These are phyloP conservation scores for Tolypeutes matacus DNA, from an alignment of 2,797 vertebrate species.

Conservation along the genomic window DNA sequence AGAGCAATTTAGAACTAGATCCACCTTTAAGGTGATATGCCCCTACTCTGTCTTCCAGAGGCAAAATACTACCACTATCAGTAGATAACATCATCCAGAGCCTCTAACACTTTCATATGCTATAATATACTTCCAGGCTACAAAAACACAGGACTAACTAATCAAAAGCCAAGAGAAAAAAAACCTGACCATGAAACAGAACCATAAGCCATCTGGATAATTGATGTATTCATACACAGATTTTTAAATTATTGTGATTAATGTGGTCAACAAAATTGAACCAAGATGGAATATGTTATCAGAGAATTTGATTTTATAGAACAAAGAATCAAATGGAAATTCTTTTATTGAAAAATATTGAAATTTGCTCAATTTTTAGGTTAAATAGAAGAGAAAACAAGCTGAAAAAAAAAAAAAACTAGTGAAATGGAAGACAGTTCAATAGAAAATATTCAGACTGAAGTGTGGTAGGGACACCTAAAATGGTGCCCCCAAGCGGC, in stretches of 20 bases:
- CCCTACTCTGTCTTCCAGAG: not conserved
- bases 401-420: constrained; percentile 47
- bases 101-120: not conserved
- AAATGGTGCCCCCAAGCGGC: too few species aligned
- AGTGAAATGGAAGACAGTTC: not conserved
- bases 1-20: not conserved
- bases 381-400: not conserved
- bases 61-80: not conserved
- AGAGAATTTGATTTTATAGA: not conserved
- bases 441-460: constrained; percentile 29
- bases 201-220: not conserved
- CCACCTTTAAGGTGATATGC: not conserved
- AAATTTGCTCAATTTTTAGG: not conserved
- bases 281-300: not conserved
- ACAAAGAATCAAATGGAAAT: not conserved
- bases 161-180: not conserved
- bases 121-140: not conserved
- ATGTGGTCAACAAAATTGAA: not conserved
- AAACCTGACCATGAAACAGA: not conserved
- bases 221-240: not conserved
- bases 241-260: not conserved
- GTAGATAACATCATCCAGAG: not conserved
- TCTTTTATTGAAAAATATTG: not conserved
- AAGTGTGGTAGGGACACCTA: too few species aligned
- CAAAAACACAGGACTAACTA: not conserved